These are phyloP conservation scores for Dendrolimus pini DNA, from an alignment of 2,888 invertebrate species.

Conservation along the genomic window DNA sequence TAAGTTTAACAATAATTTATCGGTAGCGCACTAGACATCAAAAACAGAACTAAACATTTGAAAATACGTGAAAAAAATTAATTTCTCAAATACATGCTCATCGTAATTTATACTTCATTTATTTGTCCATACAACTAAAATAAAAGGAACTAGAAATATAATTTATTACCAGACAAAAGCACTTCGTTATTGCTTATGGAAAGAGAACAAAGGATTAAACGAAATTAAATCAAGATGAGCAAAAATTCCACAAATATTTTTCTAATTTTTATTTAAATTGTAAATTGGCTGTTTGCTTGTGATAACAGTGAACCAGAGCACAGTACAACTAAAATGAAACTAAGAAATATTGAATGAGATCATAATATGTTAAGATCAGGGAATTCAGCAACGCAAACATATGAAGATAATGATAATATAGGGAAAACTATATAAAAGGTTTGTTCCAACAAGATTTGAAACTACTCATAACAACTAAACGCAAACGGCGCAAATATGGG, in stretches of 20 bases:
- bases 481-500: no score
- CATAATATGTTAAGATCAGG: not conserved
- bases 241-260: slow-evolving; percentile 36
- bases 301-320: slow-evolving; percentile 45
- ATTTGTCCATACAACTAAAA: slow-evolving; percentile 12
- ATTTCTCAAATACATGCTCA: slow-evolving; percentile 56
- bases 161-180: slow-evolving; percentile 19
- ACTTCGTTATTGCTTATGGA: slow-evolving; percentile 30
- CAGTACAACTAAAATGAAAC: slow-evolving; percentile 15
- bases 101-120: slow-evolving; percentile 40
- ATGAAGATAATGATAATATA: no score
- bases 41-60: slow-evolving; percentile 58
- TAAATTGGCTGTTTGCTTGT: slow-evolving; percentile 37
- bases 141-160: slow-evolving; percentile 7
- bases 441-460: no score
- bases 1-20: slow-evolving; percentile 26
- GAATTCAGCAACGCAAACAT: not conserved
- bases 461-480: no score
- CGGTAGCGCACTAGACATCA: slow-evolving; percentile 26
- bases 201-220: slow-evolving; percentile 20
- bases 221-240: slow-evolving; percentile 59
- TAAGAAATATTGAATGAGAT: not conserved
- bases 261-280: slow-evolving; percentile 15
- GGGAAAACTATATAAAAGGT: no score
- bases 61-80: slow-evolving; percentile 71